phyloP scores from a whole-genome alignment of 2,797 vertebrate species.

The Anabacerthia variegaticeps region DNA sequence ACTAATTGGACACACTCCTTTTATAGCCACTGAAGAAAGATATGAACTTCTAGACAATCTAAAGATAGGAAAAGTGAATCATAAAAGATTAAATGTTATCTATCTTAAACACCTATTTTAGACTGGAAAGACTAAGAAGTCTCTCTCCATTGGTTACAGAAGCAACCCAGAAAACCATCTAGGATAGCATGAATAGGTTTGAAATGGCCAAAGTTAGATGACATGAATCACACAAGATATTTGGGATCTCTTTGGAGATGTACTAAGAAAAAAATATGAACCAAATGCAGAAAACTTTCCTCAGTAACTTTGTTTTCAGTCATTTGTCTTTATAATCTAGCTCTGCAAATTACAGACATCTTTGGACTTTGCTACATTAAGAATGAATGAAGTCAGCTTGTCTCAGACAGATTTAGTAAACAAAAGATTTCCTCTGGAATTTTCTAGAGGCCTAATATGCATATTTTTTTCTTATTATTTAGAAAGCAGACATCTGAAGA shows the following conservation, averaged over 20 bases:
- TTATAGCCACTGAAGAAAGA: slow-evolving; percentile 16
- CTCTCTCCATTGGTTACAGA: not conserved
- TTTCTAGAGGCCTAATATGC: not conserved
- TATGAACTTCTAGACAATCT: slow-evolving; percentile 11
- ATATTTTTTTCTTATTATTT: not conserved
- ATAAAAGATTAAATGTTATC: slow-evolving; percentile 53
- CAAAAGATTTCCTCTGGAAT: not conserved
- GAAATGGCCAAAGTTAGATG: not conserved
- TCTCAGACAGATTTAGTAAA: not conserved
- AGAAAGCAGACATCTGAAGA: not conserved
- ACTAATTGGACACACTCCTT: slow-evolving; percentile 21
- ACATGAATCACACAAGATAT: not conserved
- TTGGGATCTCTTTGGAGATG: not conserved
- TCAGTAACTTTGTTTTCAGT: not conserved
- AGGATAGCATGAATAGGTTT: not conserved
- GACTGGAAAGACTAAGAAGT: not conserved
- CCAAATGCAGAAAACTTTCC: not conserved
- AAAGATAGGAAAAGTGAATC: slow-evolving; percentile 42
- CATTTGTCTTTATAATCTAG: not conserved
- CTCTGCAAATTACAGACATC: not conserved
- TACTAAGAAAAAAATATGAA: not conserved
- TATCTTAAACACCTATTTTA: slow-evolving; percentile 37
- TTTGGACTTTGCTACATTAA: not conserved
- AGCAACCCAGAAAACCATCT: not conserved
- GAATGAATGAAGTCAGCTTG: not conserved